These are phyloP conservation scores for Euspilapteryx auroguttella DNA, from an alignment of 2,888 invertebrate species.

Conservation along the genomic window DNA sequence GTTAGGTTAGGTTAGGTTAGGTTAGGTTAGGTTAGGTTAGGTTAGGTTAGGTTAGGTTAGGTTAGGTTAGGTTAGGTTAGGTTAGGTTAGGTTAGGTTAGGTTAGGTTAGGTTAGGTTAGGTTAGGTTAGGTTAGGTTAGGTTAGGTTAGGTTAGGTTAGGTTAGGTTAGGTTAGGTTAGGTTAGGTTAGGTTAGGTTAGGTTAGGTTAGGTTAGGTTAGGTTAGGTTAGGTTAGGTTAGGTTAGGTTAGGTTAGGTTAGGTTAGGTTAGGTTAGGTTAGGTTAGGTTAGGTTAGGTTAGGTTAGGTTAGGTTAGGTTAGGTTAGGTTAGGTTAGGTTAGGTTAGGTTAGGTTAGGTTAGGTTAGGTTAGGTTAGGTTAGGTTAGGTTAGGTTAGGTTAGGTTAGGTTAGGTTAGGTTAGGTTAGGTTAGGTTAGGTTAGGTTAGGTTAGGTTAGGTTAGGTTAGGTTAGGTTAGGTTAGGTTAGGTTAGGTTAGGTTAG, in stretches of 20 bases:
- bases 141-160: slow-evolving; percentile 3
- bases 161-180: slow-evolving; percentile 1
- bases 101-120: slow-evolving; percentile 4
- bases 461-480: no score
- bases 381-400: background rate
- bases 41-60: slow-evolving; percentile 1
- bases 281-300: no score
- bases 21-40: slow-evolving; percentile 3
- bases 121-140: slow-evolving; percentile 2
- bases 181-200: slow-evolving; percentile 1
- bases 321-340: slow-evolving; percentile 1
- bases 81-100: slow-evolving; percentile 4
- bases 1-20: slow-evolving; percentile 4
- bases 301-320: background rate
- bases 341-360: slow-evolving; percentile 1
- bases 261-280: background rate
- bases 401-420: background rate
- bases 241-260: background rate
- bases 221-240: background rate
- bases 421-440: no score
- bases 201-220: slow-evolving; percentile 1
- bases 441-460: background rate
- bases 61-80: slow-evolving; percentile 4
- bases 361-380: background rate
- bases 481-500: no score